Base-by-base conservation (phyloP, 1,140 invertebrate genomes). In the Cydia fagiglandana region DNA sequence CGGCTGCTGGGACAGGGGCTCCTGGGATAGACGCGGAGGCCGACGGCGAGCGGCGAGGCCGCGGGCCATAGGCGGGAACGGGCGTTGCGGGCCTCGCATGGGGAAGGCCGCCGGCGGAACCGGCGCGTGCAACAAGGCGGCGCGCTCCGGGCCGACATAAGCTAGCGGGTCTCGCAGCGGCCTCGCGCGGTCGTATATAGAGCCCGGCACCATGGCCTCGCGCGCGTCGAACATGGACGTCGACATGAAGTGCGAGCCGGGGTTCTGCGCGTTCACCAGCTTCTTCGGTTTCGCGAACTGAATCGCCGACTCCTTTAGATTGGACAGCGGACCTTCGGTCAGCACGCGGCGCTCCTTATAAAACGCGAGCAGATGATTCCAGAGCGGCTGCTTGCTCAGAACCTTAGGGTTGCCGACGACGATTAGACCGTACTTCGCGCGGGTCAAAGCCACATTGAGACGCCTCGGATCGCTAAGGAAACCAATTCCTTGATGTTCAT, bases 371-470 rank as follows among this genome's bases (percentile, higher is more conserved):
- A 99, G 93, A 88, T 99, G 98, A 91, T 99, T 99, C 99, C 99
- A 99, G 0, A 99, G 93, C 0, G 98, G 97, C 94, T 99, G 99
- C 91, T 99, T 99, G 0, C 98, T 98, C 0, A 99, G 93, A 9
- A 99, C 98, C 93, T 99, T 99, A 0, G 99, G 99, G 93, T 99
- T 99, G 64, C 99, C 99, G 73, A 99, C 98, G 80, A 99, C 98
- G 64, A 99, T 99, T 28, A 99, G 96, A 15, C 99, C 99, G 92
- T 98, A 99, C 87, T 98, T 99, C 2, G 99, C 98, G 78, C 99
- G 95, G 0, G 99, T 99, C 1, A 99, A 91, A 0, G 99, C 99
- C 0, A 99, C 99, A 93, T 99, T 99, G 0, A 99, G 93, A 77
- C 99, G 96, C 5, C 99, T 94, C 0, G 99, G 99, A 91, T 99